These are phyloP conservation scores for Lytechinus pictus DNA, from an alignment of 35 echinoderm and acorn worm genomes.

Conservation along the genomic window DNA sequence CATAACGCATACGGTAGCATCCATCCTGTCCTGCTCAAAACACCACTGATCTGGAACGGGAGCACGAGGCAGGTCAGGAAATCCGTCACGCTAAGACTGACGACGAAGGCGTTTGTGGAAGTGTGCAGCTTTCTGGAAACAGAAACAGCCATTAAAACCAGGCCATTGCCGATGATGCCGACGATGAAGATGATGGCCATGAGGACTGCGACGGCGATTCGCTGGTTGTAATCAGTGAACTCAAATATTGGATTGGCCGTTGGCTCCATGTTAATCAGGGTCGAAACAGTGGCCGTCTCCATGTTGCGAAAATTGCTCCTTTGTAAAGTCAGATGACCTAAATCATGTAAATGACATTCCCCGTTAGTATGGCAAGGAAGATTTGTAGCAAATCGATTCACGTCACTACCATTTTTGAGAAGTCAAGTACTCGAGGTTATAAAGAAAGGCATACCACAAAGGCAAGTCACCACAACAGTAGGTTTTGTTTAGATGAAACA, in stretches of 20 bases:
- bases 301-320: neutral
- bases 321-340: neutral
- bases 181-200: slow-evolving; percentile 51
- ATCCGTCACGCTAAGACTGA: slow-evolving; percentile 54
- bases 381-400: too few relatives aligned
- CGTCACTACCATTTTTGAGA: too few relatives aligned
- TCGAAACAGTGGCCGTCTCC: neutral
- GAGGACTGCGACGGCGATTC: slow-evolving; percentile 53
- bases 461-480: too few relatives aligned
- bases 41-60: slow-evolving; percentile 28
- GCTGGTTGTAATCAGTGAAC: slow-evolving; percentile 60
- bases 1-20: slow-evolving; percentile 63
- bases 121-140: slow-evolving; percentile 62
- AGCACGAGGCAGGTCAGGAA: slow-evolving; percentile 45
- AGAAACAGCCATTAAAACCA: slow-evolving; percentile 51
- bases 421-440: too few relatives aligned
- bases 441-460: too few relatives aligned
- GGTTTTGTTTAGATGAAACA: too few relatives aligned
- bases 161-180: slow-evolving; percentile 48
- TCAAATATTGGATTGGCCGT: neutral
- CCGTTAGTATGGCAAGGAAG: too few relatives aligned
- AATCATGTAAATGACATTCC: too few relatives aligned
- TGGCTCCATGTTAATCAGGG: neutral
- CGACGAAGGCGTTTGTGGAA: slow-evolving; percentile 63
- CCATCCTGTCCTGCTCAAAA: slow-evolving; percentile 32